These are phyloP conservation scores for Epirrita christyi DNA, from an alignment of 2,888 invertebrate species.

Conservation along the genomic window DNA sequence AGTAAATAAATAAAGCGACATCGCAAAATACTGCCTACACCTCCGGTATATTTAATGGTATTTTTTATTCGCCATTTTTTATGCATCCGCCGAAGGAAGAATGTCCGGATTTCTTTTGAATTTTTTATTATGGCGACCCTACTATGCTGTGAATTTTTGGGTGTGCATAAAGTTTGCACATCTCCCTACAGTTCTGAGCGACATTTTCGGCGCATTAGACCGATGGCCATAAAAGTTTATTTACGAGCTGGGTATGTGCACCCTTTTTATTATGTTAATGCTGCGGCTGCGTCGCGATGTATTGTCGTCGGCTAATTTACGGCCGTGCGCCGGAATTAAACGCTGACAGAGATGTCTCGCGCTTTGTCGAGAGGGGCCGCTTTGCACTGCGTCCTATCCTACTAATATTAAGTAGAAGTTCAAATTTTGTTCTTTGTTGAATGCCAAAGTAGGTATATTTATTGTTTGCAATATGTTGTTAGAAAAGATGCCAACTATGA, in stretches of 20 bases:
- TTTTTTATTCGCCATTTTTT: conserved; percentile 56
- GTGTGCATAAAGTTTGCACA: conserved; percentile 48
- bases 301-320: conserved; percentile 70
- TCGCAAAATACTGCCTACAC: conserved; percentile 37
- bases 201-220: conserved; percentile 77
- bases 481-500: too few species aligned
- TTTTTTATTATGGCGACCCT: conserved; percentile 54
- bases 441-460: too few species aligned
- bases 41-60: conserved; percentile 54
- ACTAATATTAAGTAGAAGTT: too few species aligned
- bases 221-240: conserved; percentile 79
- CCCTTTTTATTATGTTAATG: conserved; percentile 82
- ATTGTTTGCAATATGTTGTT: too few species aligned
- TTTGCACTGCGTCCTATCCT: neutral
- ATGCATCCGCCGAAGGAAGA: conserved; percentile 47
- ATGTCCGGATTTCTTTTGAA: conserved; percentile 54
- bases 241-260: conserved; percentile 69
- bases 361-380: conserved; percentile 1
- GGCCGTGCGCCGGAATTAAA: conserved; percentile 39
- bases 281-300: conserved; percentile 54
- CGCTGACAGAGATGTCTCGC: conserved; percentile 31
- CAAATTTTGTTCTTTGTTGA: too few species aligned
- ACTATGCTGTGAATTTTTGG: conserved; percentile 44
- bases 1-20: conserved; percentile 36
- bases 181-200: conserved; percentile 49